Percentiles rank a stretch among this genome's conserved stretches.
Conservation (phyloP, 2,797 vertebrate genomes). For the Alfaro cultratus region DNA sequence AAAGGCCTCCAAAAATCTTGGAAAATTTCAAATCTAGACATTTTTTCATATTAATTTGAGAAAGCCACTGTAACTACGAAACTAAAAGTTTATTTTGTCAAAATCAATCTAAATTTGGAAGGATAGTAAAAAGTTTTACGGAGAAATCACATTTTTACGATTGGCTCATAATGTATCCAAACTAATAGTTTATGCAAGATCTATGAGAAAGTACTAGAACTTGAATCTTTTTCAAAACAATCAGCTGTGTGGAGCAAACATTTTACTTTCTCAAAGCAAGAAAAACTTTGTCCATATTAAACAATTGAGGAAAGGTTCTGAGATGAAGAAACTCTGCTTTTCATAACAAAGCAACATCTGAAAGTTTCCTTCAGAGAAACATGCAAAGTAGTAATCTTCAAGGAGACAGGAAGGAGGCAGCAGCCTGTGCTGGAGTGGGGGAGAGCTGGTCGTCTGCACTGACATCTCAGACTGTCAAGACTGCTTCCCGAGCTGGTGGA, state of each 20-base stretch:
- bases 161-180: neutral
- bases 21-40: neutral
- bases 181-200: neutral
- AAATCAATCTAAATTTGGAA: neutral
- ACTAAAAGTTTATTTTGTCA: neutral
- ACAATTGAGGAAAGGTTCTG: neutral
- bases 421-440: slow-evolving; percentile 33
- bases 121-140: neutral
- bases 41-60: neutral
- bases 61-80: neutral
- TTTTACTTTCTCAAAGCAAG: neutral
- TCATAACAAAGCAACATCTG: slow-evolving; percentile 11
- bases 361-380: slow-evolving; percentile 19
- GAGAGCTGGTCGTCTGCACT: slow-evolving; percentile 24
- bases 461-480: slow-evolving; percentile 51
- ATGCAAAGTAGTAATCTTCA: slow-evolving; percentile 32
- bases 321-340: slow-evolving; percentile 1
- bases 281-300: neutral
- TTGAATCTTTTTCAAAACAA: neutral
- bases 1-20: neutral
- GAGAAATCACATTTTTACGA: neutral
- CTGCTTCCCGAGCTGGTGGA: slow-evolving; percentile 43
- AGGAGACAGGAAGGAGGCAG: slow-evolving; percentile 42
- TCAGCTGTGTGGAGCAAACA: neutral
- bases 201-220: neutral